Conservation (phyloP, 2,888 invertebrate genomes). For the Bedellia somnulentella region DNA sequence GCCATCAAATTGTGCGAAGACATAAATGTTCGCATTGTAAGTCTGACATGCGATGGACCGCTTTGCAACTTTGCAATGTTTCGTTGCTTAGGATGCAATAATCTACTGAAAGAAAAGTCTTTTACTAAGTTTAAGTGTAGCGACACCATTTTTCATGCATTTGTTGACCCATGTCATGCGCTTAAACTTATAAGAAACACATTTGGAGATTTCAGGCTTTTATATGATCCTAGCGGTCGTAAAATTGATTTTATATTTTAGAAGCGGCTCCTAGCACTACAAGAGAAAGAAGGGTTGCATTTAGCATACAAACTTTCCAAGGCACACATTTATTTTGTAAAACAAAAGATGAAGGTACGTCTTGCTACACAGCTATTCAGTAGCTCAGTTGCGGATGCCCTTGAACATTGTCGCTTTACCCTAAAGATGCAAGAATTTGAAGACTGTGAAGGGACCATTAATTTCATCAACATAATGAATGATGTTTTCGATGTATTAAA, state of each 20-base stretch:
- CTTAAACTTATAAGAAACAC: conserved; percentile 11
- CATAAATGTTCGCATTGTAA: not conserved
- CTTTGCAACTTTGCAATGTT: not conserved
- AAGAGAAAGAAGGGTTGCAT: conserved; percentile 7
- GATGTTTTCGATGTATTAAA: conserved; percentile 11
- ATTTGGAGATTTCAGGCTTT: conserved; percentile 10
- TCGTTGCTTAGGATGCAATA: not conserved
- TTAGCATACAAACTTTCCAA: conserved; percentile 6
- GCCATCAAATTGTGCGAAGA: conserved; percentile 1
- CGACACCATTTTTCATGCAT: conserved; percentile 1
- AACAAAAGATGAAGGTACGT: not conserved
- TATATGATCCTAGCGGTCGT: conserved; percentile 6
- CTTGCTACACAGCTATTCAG: conserved; percentile 9
- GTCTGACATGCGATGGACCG: conserved; percentile 1
- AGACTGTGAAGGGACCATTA: conserved; percentile 9
- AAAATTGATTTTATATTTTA: conserved; percentile 8
- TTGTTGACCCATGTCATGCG: conserved; percentile 7
- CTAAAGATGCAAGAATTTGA: conserved; percentile 7
- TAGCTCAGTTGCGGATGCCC: conserved; percentile 8
- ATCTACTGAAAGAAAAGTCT: not conserved
- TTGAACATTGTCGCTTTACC: conserved; percentile 4
- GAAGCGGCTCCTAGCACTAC: conserved; percentile 6
- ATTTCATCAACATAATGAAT: conserved; percentile 9
- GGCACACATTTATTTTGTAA: conserved; percentile 3
- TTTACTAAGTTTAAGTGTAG: not conserved